Base-by-base conservation (phyloP, 1,140 invertebrate genomes). In the Melipona quadrifasciata region DNA sequence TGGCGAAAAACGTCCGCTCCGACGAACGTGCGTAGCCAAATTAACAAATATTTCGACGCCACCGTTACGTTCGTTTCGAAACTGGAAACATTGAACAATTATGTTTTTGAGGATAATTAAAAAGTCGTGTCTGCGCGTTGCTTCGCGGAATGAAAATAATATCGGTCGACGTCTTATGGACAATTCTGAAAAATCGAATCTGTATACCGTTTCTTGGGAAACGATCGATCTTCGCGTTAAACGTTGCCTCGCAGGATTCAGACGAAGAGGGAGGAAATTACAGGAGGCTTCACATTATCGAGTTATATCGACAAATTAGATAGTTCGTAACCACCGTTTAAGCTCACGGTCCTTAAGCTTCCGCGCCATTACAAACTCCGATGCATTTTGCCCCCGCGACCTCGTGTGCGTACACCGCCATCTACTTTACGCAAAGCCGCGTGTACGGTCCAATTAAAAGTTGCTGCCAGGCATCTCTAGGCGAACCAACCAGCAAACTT, bases 391-490 rank as follows among this genome's bases (percentile, higher is more conserved):
- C 64, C 34, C 27, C 70, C 10, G 1, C 71, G n/a, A 61, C 51
- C 72, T 31, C 47, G n/a, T 34, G 53, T 55, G 64, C 73, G 64
- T 77, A 8, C 21, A 67, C 21, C 65, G 31, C 12, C 34, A 82
- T 82, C 61, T 53, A 65, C 70, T 75, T 75, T 58, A 65, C 24
- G 72, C 65, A 58, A 83, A 83, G 47, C 64, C 47, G 47, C 24
- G 31, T 75, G 12, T 51, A 64, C 72, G 47, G 47, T 73, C 61
- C 61, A 82, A 82, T 82, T 76, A 82, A 82, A 82, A 82, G 61
- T 82, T 82, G 21, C 6, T 24, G 27, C 21, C 34, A 21, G 31
- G 31, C 31, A 53, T 12, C 31, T n/a, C 65, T 71, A 8, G 10
- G 21, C 21, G 4, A 14, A 65, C 51, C 53, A 70, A 80, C 58